Evolutionary conservation across 2,113 vertebrate genomes (phyloP).

Genomic region (Xiphophorus maculatus): DNA sequence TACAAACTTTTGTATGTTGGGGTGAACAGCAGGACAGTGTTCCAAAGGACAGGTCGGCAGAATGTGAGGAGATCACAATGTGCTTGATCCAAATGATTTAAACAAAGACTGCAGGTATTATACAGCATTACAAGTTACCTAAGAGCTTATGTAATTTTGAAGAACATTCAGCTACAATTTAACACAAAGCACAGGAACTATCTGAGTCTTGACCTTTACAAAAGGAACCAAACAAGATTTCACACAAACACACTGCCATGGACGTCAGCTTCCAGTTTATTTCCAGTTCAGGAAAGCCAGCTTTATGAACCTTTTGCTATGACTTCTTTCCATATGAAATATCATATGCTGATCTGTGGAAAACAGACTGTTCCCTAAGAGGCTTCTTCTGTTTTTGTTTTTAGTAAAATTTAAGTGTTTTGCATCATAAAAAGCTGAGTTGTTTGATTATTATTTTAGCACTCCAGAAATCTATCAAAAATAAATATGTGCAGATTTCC

Average conservation of each 20-base stretch:
- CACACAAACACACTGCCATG: not conserved
- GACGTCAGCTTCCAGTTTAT: not conserved
- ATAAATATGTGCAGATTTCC: no score
- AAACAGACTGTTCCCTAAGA: no score
- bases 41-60: constrained; percentile 40
- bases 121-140: constrained; percentile 13
- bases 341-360: not conserved
- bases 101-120: constrained; percentile 46
- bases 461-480: no score
- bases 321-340: not conserved
- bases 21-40: constrained; percentile 57
- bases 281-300: not conserved
- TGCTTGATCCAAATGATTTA: constrained; percentile 43
- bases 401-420: not conserved
- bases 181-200: constrained; percentile 3
- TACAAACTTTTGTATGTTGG: constrained; percentile 44
- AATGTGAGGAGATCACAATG: constrained; percentile 47
- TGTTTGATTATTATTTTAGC: no score
- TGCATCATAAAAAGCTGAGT: no score
- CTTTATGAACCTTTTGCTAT: not conserved
- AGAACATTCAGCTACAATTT: constrained; percentile 12
- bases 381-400: no score
- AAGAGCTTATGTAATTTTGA: constrained; percentile 16
- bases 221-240: not conserved
- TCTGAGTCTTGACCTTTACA: constrained; percentile 7